Evolutionary conservation across 2,113 vertebrate species (phyloP).

Genomic region (Sciurus niger): DNA sequence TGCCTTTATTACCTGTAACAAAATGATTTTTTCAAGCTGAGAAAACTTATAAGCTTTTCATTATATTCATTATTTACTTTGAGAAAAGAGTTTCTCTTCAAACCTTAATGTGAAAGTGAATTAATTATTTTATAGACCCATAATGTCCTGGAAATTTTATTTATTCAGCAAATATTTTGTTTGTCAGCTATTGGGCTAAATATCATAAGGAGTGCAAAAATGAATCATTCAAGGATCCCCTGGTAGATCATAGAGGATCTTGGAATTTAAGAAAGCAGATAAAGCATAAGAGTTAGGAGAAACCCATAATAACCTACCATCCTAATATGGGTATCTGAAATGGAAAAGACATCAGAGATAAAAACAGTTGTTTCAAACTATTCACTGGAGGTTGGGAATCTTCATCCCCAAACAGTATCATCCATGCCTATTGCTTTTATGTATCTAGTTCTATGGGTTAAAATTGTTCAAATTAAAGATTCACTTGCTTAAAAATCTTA

Average conservation of each 20-base stretch:
- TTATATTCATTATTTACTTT: constrained; percentile 46
- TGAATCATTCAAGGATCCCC: neutral
- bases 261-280: neutral
- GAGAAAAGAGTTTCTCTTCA: constrained; percentile 42
- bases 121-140: constrained; percentile 23
- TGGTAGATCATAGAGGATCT: neutral
- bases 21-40: constrained; percentile 40
- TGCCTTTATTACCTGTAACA: neutral
- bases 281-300: neutral
- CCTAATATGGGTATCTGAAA: neutral
- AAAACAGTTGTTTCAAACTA: neutral
- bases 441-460: neutral
- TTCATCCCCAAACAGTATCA: neutral
- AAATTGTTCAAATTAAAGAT: constrained; percentile 33
- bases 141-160: constrained; percentile 18
- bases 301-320: neutral
- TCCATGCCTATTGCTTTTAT: constrained; percentile 10
- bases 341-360: neutral
- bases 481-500: neutral
- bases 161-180: constrained; percentile 29
- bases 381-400: neutral
- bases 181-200: neutral
- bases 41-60: neutral
- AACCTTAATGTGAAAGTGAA: neutral
- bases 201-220: neutral